Percentiles rank a stretch among this genome's conserved stretches.
Evolutionary conservation across 2,888 invertebrate genomes (phyloP).

Genomic region (Epistrophe eligans): DNA sequence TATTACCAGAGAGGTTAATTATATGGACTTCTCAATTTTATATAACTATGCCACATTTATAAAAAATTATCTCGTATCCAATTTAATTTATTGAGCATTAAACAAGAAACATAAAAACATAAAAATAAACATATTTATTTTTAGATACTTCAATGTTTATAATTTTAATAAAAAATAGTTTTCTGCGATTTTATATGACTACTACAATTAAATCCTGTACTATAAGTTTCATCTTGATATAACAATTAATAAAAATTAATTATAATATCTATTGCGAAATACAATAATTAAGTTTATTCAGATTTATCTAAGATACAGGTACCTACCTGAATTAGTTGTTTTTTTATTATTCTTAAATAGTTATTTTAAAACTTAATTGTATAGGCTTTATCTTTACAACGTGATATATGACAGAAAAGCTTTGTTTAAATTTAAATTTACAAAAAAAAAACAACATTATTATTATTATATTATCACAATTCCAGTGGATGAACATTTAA

Average conservation of each 20-base stretch:
- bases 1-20: too few relatives aligned
- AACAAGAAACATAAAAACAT: background rate
- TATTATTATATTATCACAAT: constrained; percentile 76
- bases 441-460: constrained; percentile 35
- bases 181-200: background rate
- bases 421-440: background rate
- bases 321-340: background rate
- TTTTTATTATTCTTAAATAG: background rate
- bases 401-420: constrained; percentile 4
- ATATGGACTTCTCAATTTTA: too few relatives aligned
- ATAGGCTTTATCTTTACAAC: constrained; percentile 6
- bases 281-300: background rate
- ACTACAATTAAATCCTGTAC: background rate
- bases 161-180: too few relatives aligned
- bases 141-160: background rate
- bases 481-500: constrained; percentile 83
- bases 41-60: too few relatives aligned
- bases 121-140: background rate
- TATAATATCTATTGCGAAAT: background rate
- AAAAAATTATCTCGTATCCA: background rate
- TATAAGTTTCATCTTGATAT: too few relatives aligned
- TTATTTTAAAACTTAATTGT: background rate
- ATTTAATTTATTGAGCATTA: background rate
- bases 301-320: background rate
- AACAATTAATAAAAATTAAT: too few relatives aligned